Evolutionary conservation across 2,113 vertebrate genomes (phyloP), one percentile per base, ranked within the genome.

Genomic region (Calyptommatus sinebrachiatus): DNA sequence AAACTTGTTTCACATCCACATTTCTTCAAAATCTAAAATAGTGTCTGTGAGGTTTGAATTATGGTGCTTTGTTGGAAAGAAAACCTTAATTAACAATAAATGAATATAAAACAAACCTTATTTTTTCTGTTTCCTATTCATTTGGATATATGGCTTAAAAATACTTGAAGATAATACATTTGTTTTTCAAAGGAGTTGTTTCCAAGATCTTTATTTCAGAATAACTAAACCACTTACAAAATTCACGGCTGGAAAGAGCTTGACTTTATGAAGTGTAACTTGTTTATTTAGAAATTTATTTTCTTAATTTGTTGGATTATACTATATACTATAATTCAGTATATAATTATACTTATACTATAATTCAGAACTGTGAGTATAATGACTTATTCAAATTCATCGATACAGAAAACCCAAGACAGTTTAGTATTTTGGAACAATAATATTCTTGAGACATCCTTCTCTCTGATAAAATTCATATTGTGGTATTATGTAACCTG

Each of bases 381-480:
- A 48, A 4, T 35, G 45, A 35, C 35, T 18, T 73, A 53, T 21
- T 24, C 24, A 66, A 73, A 74, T 66, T 73, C 2, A 0, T n/a
- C 21, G 22, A 76, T 6, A 76, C 75, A 67, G 78, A 82, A 67
- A 75, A 83, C 31, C 48, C 20, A 35, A 67, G 21, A 73, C 1
- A 1, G 5, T 29, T 82, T 82, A 79, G 31, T 78, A 21, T 77
- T 46, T 80, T 28, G 14, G 53, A 18, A 57, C 12, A 57, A 57
- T 57, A 57, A 18, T 18, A 57, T 57, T 41, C 35, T 5, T 5
- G 35, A 41, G 35, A 41, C 35, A 4, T 41, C 35, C 35, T 41
- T 41, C 35, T 41, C 5, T 41, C 35, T 41, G 35, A 41, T 41
- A 41, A 41, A 5, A 2, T 5, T 41, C 35, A 41, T 41, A 41